Base-by-base conservation (phyloP, 2,797 vertebrate genomes). In the Ctenopoma multispine region DNA sequence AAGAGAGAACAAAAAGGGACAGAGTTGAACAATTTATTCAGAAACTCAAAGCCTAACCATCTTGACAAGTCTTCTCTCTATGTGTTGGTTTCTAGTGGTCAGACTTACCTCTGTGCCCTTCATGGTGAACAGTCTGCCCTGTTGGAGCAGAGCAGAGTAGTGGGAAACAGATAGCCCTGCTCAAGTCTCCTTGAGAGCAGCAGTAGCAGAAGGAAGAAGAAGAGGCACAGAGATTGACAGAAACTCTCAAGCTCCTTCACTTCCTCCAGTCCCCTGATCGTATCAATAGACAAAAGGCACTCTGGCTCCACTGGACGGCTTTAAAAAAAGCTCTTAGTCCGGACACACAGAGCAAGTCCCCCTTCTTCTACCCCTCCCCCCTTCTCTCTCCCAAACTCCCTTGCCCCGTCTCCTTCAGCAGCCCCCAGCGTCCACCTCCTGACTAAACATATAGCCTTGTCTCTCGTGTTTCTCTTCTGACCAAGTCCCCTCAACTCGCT, bases 31-130 rank as follows among this genome's bases (percentile, higher is more conserved):
- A 23, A 63, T 77, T 67, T 63, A 53, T 65, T 63, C 24, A 20
- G 11, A 76, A 82, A 77, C 58, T 77, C 50, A 34, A 58, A 75
- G 51, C 73, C 48, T 59, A 59, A 82, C 31, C 58, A 78, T 81
- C 69, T 83, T 84, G 57, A 69, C 55, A 60, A 53, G 47, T 77
- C 41, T 59, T 50, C 27, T 64, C 15, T 68, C 7, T 53, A 5
- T 47, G 53, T 63, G 63, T 69, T 69, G 48, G 48, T 78, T 76
- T 74, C 57, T 76, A 75, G 83, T 51, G 62, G 75, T 82, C 81
- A 80, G 79, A 95, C 94, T 95, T 94, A 95, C 95, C 94, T 81
- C 87, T 20, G 69, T 93, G 94, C 86, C 93, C 94, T 94, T 95
- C 93, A 95, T 93, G 88, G 81, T 80, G 87, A 80, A 56, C 68